phyloP scores from a whole-genome alignment of 2,888 invertebrate genomes.

The Harmothoe impar region DNA sequence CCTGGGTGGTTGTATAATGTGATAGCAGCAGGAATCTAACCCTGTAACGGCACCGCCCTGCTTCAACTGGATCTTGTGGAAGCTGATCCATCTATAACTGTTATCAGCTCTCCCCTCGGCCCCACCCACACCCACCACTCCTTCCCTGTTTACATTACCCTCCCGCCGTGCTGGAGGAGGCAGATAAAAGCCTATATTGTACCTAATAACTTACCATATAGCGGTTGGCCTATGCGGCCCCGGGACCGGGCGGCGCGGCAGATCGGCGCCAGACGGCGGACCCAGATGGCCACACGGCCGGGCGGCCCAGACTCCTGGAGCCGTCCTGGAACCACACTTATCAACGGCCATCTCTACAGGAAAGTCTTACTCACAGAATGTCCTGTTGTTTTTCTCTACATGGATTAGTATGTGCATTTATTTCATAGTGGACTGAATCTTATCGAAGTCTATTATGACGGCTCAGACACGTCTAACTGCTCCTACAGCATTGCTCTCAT shows the following conservation, averaged over 20 bases:
- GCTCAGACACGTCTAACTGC: no score
- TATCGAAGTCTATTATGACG: no score
- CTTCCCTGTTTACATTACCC: constrained; percentile 27
- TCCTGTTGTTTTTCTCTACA: no score
- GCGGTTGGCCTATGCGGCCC: neutral
- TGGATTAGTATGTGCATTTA: no score
- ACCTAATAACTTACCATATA: constrained; percentile 31
- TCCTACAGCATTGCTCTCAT: no score
- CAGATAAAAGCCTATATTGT: constrained; percentile 40
- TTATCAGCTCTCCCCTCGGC: neutral
- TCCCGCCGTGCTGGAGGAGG: neutral
- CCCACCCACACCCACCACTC: neutral
- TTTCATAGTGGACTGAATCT: no score
- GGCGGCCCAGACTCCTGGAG: neutral
- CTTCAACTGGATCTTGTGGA: no score
- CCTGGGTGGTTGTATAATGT: no score
- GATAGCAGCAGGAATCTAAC: no score
- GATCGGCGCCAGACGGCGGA: neutral
- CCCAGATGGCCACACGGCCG: neutral
- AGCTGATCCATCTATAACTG: no score
- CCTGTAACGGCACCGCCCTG: no score
- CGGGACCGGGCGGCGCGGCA: neutral
- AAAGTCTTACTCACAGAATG: no score
- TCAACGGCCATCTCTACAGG: neutral
- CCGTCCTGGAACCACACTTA: neutral